These are phyloP conservation scores for Eupsilia transversa DNA, from an alignment of 2,888 invertebrate genomes.

Conservation along the genomic window DNA sequence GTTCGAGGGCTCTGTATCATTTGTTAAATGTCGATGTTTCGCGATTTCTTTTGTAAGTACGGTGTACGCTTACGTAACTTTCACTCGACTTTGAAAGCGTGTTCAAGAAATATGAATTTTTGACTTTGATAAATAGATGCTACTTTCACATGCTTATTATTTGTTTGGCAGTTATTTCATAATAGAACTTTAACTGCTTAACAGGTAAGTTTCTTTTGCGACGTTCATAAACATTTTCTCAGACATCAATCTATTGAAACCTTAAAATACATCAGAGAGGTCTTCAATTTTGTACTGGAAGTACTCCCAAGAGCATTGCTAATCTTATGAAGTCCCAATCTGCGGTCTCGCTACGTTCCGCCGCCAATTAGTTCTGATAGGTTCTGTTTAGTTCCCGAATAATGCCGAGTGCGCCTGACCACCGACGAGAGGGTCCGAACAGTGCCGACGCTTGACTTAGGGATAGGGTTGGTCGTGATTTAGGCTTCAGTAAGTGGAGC, in stretches of 20 bases:
- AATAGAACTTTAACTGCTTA: constrained; percentile 25
- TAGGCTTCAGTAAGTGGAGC: constrained; percentile 42
- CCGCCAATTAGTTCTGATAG: constrained; percentile 82
- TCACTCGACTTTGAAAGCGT: constrained; percentile 34
- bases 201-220: constrained; percentile 24
- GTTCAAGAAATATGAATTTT: constrained; percentile 54
- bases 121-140: constrained; percentile 56
- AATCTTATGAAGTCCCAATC: constrained; percentile 78
- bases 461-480: constrained; percentile 59
- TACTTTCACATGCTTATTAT: constrained; percentile 47
- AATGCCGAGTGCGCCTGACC: constrained; percentile 67
- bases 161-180: constrained; percentile 47
- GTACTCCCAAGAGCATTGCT: constrained; percentile 67
- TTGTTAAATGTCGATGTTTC: constrained; percentile 59
- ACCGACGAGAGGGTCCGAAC: constrained; percentile 55
- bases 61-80: constrained; percentile 50
- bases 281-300: constrained; percentile 56
- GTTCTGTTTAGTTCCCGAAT: constrained; percentile 73
- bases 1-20: constrained; percentile 43
- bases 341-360: constrained; percentile 76
- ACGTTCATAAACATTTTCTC: constrained; percentile 13
- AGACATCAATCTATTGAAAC: constrained; percentile 26
- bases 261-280: constrained; percentile 53
- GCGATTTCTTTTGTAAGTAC: constrained; percentile 56
- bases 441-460: constrained; percentile 54